A percentile compares a stretch with the other conserved stretches of the same genome.
Conservation (phyloP, 2,888 invertebrate species). For the Cantharis rufa region DNA sequence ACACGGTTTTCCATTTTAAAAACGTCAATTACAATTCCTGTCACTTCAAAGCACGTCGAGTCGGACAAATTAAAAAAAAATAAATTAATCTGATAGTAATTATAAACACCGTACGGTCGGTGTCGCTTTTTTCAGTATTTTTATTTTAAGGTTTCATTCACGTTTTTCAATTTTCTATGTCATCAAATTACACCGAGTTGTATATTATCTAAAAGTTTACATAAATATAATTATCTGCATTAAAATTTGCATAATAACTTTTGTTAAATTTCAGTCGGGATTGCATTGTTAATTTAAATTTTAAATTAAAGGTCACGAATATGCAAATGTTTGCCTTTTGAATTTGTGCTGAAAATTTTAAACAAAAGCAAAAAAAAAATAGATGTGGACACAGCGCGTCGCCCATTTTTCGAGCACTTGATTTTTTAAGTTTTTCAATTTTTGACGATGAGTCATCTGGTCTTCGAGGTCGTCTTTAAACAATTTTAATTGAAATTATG, state of each 20-base stretch:
- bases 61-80: not conserved
- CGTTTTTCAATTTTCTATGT: not conserved
- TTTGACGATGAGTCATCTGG: not conserved
- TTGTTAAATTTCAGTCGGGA: not conserved
- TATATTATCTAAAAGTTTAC: not conserved
- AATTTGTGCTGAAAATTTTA: not conserved
- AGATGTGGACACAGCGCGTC: too few species aligned
- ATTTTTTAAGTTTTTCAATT: not conserved
- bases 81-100: not conserved
- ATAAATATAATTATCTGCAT: not conserved
- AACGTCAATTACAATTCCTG: not conserved
- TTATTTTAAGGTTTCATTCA: not conserved
- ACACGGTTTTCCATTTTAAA: not conserved
- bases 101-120: not conserved
- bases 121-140: not conserved
- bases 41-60: not conserved
- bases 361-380: not conserved
- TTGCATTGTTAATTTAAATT: not conserved
- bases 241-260: not conserved
- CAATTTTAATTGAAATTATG: not conserved
- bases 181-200: not conserved
- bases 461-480: not conserved
- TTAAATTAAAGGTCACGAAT: not conserved
- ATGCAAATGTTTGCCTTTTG: not conserved
- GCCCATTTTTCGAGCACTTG: too few species aligned